Conservation (phyloP, 2,797 vertebrate genomes). For the Pampus argenteus region DNA sequence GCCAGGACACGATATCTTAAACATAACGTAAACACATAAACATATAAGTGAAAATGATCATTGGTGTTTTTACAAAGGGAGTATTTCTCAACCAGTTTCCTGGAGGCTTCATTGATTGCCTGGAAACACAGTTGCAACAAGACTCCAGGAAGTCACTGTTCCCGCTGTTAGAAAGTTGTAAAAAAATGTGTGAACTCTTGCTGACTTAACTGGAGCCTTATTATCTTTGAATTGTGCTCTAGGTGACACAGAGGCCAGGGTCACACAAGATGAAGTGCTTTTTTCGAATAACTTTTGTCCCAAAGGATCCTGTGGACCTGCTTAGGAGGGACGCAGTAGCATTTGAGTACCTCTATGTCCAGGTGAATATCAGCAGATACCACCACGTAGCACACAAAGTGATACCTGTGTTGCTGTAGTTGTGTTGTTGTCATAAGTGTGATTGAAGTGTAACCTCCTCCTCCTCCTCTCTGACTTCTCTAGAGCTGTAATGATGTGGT, state of each 20-base stretch:
- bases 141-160: not conserved
- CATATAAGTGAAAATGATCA: not conserved
- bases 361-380: conserved; percentile 84
- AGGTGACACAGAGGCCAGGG: conserved; percentile 98
- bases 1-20: not conserved
- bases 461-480: conserved; percentile 71
- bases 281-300: conserved; percentile 98
- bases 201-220: conserved; percentile 29
- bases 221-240: conserved; percentile 45
- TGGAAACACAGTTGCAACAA: too few relatives aligned
- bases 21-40: conserved; percentile 1
- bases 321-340: conserved; percentile 95
- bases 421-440: conserved; percentile 27
- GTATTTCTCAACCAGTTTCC: not conserved
- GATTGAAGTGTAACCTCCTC: conserved; percentile 42
- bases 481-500: conserved; percentile 99
- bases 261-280: conserved; percentile 99
- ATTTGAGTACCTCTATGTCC: conserved; percentile 99
- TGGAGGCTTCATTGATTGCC: not conserved
- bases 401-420: not conserved
- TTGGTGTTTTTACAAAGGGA: too few relatives aligned
- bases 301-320: conserved; percentile 97
- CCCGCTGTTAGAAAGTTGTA: too few relatives aligned
- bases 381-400: not conserved
- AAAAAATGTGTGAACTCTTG: not conserved